A percentile compares a stretch with the other conserved stretches of the same genome.
Evolutionary conservation across 2,888 invertebrate species (phyloP).

Genomic region (Argyra leucocephala): DNA sequence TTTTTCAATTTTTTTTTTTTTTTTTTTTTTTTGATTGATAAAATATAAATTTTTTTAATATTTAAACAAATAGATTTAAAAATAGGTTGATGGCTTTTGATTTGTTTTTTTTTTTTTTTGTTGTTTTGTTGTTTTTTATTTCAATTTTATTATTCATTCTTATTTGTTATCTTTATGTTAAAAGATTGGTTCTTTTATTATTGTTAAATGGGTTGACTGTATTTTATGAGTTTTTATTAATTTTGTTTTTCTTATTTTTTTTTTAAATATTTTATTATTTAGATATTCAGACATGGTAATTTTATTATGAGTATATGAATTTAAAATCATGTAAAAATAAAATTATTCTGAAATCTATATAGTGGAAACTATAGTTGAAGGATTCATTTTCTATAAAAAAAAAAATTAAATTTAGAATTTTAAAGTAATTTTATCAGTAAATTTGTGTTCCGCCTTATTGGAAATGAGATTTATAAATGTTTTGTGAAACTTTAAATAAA

Average conservation of each 20-base stretch:
- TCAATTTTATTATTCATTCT: neutral
- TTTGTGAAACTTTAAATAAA: no score
- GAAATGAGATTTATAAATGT: no score
- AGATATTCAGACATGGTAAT: no score
- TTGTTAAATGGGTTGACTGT: neutral
- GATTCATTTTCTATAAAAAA: no score
- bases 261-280: neutral
- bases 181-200: constrained; percentile 6
- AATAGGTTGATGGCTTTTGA: constrained; percentile 6
- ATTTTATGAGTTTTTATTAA: neutral
- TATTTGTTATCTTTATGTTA: neutral
- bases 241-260: neutral
- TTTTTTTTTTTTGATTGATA: neutral
- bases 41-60: neutral
- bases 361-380: no score
- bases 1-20: no score
- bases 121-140: neutral
- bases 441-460: no score
- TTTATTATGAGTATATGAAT: no score
- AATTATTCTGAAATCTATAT: no score
- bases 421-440: no score
- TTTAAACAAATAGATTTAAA: neutral
- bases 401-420: no score
- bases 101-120: neutral
- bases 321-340: no score